Conservation (phyloP, 2,888 invertebrate genomes). For the Eupithecia tripunctaria region DNA sequence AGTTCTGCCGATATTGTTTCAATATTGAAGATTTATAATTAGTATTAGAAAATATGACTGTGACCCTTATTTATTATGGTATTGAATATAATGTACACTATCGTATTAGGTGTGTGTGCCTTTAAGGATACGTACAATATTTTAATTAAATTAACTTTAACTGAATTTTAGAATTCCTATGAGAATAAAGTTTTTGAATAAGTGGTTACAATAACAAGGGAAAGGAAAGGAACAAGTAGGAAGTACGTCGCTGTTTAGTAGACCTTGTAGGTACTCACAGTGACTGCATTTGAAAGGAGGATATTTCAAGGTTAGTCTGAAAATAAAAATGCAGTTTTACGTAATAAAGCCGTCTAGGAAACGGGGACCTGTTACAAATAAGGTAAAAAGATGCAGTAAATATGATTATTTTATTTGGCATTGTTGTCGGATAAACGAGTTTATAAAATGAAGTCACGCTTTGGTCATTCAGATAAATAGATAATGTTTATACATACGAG, state of each 20-base stretch:
- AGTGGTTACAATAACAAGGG: background rate
- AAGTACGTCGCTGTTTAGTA: slow-evolving; percentile 17
- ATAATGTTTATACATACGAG: background rate
- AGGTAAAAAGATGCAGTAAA: slow-evolving; percentile 5
- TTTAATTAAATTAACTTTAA: no score
- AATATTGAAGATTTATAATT: no score
- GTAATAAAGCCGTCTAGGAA: slow-evolving; percentile 20
- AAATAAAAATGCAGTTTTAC: slow-evolving; percentile 20
- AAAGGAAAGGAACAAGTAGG: slow-evolving; percentile 6
- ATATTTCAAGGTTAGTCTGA: slow-evolving; percentile 22
- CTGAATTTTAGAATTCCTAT: no score
- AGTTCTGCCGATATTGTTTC: no score
- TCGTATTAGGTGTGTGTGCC: no score
- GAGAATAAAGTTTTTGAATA: no score
- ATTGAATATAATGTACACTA: no score
- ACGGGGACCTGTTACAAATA: slow-evolving; percentile 16
- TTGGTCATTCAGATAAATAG: background rate
- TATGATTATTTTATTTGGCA: background rate
- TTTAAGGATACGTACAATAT: no score
- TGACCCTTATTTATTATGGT: no score
- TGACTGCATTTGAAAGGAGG: slow-evolving; percentile 26
- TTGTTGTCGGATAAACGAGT: background rate
- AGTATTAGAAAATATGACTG: no score
- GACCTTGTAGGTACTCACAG: slow-evolving; percentile 21
- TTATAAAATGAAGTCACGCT: background rate